Conservation (phyloP, 2,888 invertebrate genomes). For the Sisyra nigra region DNA sequence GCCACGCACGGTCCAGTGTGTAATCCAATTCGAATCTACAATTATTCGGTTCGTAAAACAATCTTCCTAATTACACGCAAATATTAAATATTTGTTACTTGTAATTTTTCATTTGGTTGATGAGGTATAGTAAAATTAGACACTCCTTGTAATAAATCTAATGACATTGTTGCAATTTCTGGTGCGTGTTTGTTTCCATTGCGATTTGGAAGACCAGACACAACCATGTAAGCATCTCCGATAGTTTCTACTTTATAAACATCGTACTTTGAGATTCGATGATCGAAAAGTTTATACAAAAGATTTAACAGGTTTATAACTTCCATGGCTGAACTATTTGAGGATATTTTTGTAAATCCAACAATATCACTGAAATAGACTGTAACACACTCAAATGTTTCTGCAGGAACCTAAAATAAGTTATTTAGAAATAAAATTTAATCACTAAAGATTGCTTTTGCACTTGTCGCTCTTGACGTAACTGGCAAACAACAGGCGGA, state of each 20-base stretch:
- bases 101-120: slow-evolving; percentile 49
- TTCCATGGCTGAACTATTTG: slow-evolving; percentile 77
- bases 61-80: too few relatives aligned
- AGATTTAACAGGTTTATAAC: slow-evolving; percentile 61
- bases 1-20: slow-evolving; percentile 76
- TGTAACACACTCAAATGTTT: slow-evolving; percentile 77
- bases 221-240: slow-evolving; percentile 80
- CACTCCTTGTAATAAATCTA: slow-evolving; percentile 66
- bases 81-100: too few relatives aligned
- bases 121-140: slow-evolving; percentile 65
- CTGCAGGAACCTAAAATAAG: slow-evolving; percentile 61
- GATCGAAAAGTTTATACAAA: slow-evolving; percentile 88
- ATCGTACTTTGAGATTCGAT: slow-evolving; percentile 84
- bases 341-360: slow-evolving; percentile 84
- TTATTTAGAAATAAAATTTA: too few relatives aligned
- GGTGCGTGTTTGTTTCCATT: slow-evolving; percentile 65
- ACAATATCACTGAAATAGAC: slow-evolving; percentile 92
- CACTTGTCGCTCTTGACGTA: slow-evolving; percentile 76
- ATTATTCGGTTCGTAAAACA: too few relatives aligned
- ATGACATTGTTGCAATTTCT: slow-evolving; percentile 77
- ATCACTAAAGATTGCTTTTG: not conserved
- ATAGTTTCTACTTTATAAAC: slow-evolving; percentile 94
- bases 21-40: slow-evolving; percentile 54
- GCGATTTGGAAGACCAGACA: slow-evolving; percentile 54
- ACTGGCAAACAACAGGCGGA: slow-evolving; percentile 66